Base-by-base conservation (phyloP, 1,140 invertebrate genomes). In the Platyscapa corneri region DNA sequence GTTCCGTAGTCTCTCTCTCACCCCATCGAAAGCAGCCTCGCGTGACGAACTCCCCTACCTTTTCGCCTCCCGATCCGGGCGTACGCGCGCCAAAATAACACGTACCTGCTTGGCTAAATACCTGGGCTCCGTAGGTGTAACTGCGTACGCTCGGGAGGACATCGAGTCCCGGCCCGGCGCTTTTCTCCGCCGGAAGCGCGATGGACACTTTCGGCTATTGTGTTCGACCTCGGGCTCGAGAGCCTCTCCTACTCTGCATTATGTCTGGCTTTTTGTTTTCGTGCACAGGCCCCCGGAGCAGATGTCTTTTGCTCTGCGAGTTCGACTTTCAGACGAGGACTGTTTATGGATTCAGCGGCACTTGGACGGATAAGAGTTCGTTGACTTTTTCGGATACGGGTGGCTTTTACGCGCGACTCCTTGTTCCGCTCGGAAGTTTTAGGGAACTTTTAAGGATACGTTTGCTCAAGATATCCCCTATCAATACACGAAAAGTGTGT, bases 21-120 rank as follows among this genome's bases (percentile, higher is more conserved):
- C 91, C 92, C 92, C 89, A 87, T 90, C 82, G 81, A 90, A 89
- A 87, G 88, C 87, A 89, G 89, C 90, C 86, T 93, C 90, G 92
- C 93, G 91, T 93, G 92, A 93, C 92, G 88, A 88, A 87, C 89
- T 89, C 90, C 88, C 85, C 80, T 70, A 70, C 80, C 46, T 20
- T 78, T 60, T 10, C 3, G 23, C 56, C 56, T 60, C 23, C 16
- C 10, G 49, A 2, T 18, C 49, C 42, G 32, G 30, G 46, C 46
- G 49, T 16, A 37, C 46, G 46, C 39, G 46, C 39, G 34, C 65
- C 82, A 76, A 67, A 74, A 84, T 42, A 67, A 46, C 82, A n/a
- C 32, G 72, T 39, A 32, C 75, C 60, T 60, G 83, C 65, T 67
- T 30, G 30, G 10, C 16, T 2, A 30, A 37, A 0, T 74, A 74